Percentiles rank a stretch among this genome's conserved stretches.
Evolutionary conservation across 2,888 invertebrate species (phyloP).

Genomic region (Erebia aethiops): DNA sequence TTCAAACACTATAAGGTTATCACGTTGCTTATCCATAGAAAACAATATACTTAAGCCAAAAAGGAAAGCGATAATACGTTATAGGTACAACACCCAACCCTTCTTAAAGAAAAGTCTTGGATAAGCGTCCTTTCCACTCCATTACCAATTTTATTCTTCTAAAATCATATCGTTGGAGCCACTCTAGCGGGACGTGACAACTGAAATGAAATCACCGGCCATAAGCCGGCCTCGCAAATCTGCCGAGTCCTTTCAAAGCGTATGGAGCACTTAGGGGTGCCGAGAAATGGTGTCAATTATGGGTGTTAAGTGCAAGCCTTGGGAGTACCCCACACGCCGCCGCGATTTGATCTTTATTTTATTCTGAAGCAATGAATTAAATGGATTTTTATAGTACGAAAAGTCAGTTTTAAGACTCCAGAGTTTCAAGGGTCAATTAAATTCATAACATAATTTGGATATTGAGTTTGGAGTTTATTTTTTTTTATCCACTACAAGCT

Average conservation of each 20-base stretch:
- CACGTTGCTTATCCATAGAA: background rate
- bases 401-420: background rate
- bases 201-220: constrained; percentile 77
- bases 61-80: background rate
- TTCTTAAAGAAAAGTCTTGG: constrained; percentile 54
- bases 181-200: constrained; percentile 77
- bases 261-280: constrained; percentile 73
- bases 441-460: no score
- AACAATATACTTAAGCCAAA: background rate
- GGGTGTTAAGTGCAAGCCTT: constrained; percentile 69
- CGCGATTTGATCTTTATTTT: constrained; percentile 41
- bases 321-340: constrained; percentile 31
- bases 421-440: no score
- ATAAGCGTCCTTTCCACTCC: constrained; percentile 72
- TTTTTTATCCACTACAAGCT: no score
- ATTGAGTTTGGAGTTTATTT: no score
- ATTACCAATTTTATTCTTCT: constrained; percentile 79
- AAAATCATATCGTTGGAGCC: constrained; percentile 72
- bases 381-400: background rate
- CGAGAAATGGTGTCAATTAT: constrained; percentile 80
- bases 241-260: constrained; percentile 65
- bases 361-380: constrained; percentile 32
- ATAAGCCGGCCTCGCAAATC: constrained; percentile 78
- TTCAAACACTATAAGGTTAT: no score
- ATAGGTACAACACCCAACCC: constrained; percentile 37